Percentiles rank a stretch among this genome's conserved stretches.
Conservation (phyloP, 2,113 vertebrate genomes). For the Uropsilus gracilis region DNA sequence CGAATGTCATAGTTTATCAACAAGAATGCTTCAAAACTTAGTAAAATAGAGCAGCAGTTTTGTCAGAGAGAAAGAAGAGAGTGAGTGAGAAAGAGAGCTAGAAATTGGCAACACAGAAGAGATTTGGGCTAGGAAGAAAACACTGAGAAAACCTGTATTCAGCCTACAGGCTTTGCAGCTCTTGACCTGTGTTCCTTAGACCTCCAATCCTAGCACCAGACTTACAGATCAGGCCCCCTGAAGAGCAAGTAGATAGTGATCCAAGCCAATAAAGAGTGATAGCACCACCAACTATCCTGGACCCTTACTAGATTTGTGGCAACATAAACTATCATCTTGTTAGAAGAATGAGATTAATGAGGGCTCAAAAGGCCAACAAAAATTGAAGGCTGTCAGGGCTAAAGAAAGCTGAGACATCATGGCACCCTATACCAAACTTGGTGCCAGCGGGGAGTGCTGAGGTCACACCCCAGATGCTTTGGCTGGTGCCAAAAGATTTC, state of each 20-base stretch:
- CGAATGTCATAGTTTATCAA: background rate
- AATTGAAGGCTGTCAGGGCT: background rate
- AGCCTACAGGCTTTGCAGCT: background rate
- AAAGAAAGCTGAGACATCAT: background rate
- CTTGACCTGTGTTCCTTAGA: background rate
- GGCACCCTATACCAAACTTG: background rate
- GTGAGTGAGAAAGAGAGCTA: background rate
- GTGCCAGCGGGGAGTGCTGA: slow-evolving; percentile 6
- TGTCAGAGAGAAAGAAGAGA: background rate
- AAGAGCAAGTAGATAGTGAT: background rate
- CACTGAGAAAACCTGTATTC: background rate
- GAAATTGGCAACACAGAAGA: background rate
- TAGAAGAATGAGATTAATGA: background rate
- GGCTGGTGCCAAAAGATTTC: background rate
- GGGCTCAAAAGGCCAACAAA: slow-evolving; percentile 6
- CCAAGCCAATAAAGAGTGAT: background rate
- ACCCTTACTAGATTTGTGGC: background rate
- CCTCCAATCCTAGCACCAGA: background rate
- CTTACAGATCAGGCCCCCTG: background rate
- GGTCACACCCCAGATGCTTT: background rate
- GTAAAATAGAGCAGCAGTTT: background rate
- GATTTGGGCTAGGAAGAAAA: background rate
- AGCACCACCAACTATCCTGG: background rate
- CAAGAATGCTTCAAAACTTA: background rate
- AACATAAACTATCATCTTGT: background rate